These are phyloP conservation scores for Beris chalybata DNA, from an alignment of 2,888 invertebrate genomes.

Conservation along the genomic window DNA sequence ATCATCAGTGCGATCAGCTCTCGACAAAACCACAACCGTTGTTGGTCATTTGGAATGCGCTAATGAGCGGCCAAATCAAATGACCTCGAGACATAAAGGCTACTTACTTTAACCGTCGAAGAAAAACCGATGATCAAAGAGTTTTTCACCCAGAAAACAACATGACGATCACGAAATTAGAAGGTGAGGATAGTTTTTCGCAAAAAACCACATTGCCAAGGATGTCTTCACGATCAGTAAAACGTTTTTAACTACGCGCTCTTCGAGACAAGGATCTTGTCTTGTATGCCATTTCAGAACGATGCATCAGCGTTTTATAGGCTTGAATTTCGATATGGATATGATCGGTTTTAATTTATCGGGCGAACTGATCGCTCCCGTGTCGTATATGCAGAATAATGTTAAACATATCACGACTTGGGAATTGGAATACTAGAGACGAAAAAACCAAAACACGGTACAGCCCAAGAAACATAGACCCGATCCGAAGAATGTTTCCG, in stretches of 20 bases:
- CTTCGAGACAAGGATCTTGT: too few relatives aligned
- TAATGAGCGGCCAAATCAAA: conserved; percentile 12
- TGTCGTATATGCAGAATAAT: conserved; percentile 18
- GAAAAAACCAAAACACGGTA: conserved; percentile 9
- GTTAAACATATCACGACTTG: conserved; percentile 31
- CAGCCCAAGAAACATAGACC: conserved; percentile 14
- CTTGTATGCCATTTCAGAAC: too few relatives aligned
- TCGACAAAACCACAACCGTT: conserved; percentile 4
- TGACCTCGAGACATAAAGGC: background rate
- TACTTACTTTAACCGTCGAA: too few relatives aligned
- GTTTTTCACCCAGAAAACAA: background rate
- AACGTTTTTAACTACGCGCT: too few relatives aligned
- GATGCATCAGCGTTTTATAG: too few relatives aligned
- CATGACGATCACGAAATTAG: background rate
- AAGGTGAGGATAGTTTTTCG: background rate
- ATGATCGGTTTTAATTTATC: conserved; percentile 26
- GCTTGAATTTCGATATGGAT: too few relatives aligned
- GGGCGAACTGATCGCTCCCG: conserved; percentile 8
- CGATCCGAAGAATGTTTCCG: conserved; percentile 29
- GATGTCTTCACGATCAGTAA: too few relatives aligned
- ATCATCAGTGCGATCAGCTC: background rate
- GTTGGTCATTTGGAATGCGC: conserved; percentile 1
- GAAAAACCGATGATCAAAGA: too few relatives aligned
- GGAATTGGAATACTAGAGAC: conserved; percentile 17
- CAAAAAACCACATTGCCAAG: too few relatives aligned